Base-by-base conservation (phyloP, 1,140 invertebrate genomes). In the Cryptotermes secundus region DNA sequence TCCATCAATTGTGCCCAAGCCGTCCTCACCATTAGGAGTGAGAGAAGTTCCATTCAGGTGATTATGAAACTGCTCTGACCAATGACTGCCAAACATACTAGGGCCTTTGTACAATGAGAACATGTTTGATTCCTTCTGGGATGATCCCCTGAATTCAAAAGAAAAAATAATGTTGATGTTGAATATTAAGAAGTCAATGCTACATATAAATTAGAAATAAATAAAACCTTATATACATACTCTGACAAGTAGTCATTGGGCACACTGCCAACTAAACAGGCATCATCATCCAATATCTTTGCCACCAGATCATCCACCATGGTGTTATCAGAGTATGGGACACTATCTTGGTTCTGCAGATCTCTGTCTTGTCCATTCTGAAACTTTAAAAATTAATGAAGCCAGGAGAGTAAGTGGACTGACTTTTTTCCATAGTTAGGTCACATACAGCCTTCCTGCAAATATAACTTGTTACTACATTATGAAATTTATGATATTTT, bases 231-330 rank as follows among this genome's bases (percentile, higher is more conserved):
- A 80, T 42, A 9, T 45, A 82, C 36, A 45, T 45, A 82, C 81
- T 26, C 45, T 34, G 81, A 16, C n/a, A 82, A 45, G 10, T 26
- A 34, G 22, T 82, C 81, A 45, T 82, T 82, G 4, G 45, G 45
- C 10, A 42, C 38, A 82, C 38, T 49, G 31, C 45, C 45, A 22
- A 82, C 81, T 45, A 82, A 22, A 45, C 49, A 84, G 85, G 91
- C 90, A 85, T 92, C 91, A 83, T 93, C 92, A 86, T 93, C 92
- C 34, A 93, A 90, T 86, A 93, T 92, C 87, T 93, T 93, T 42
- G 92, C 92, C 86, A 93, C 92, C 87, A 93, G 89, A 88, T 93
- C 93, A 85, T 92, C 92, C 80, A 93, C 92, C 91, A 93, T 92
- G n/a, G 92, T 90, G 86, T 92, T 93, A 86, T 92, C 92, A 85